Evolutionary conservation across 2,888 invertebrate species (phyloP).

Genomic region (Malthinus seriepunctatus): DNA sequence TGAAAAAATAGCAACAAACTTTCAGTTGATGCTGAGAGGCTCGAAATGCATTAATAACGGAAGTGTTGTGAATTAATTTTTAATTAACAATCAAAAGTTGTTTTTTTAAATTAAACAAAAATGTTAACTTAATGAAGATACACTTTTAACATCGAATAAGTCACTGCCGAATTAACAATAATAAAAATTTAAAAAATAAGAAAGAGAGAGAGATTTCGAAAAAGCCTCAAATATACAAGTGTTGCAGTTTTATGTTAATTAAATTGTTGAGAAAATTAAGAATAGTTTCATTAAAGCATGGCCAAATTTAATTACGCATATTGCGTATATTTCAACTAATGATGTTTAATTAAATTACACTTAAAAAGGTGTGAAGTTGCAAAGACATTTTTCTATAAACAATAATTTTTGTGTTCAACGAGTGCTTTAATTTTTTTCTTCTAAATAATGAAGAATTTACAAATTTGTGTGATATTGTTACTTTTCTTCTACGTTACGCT

Average conservation of each 20-base stretch:
- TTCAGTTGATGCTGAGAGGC: constrained; percentile 22
- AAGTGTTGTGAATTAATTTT: not conserved
- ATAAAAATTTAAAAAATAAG: not conserved
- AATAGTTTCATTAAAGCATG: constrained; percentile 35
- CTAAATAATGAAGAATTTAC: constrained; percentile 27
- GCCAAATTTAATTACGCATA: constrained; percentile 34
- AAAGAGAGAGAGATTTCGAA: constrained; percentile 22
- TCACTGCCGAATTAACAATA: constrained; percentile 22
- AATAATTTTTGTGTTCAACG: constrained; percentile 9
- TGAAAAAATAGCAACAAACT: constrained; percentile 22
- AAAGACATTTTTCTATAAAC: not conserved
- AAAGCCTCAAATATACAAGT: constrained; percentile 5
- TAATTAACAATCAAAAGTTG: not conserved
- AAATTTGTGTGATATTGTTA: constrained; percentile 35
- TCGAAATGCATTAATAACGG: constrained; percentile 1
- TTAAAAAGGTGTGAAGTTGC: not conserved
- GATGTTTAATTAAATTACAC: not conserved
- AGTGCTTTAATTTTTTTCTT: constrained; percentile 9
- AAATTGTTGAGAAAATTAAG: constrained; percentile 19
- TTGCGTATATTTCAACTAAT: constrained; percentile 1
- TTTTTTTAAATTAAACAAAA: too few species aligned
- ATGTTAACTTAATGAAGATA: not conserved
- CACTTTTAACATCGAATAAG: constrained; percentile 18
- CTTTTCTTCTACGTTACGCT: constrained; percentile 20
- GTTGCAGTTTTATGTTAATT: constrained; percentile 25